Percentiles rank a stretch among this genome's conserved stretches.
phyloP scores from a whole-genome alignment of 2,113 vertebrate genomes.

The Boulengeromyrus knoepffleri region DNA sequence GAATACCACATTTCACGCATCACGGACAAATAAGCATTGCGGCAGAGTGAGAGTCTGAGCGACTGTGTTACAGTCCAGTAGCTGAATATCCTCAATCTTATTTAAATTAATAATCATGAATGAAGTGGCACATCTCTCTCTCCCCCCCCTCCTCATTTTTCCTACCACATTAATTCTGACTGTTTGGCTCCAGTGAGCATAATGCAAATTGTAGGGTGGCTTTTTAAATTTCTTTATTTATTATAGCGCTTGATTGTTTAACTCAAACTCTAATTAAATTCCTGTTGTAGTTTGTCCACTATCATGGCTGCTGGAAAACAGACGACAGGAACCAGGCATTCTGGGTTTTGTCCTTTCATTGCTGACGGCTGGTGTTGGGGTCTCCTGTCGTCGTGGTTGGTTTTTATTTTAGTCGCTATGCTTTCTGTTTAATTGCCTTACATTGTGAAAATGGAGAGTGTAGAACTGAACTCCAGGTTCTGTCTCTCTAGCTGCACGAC shows the following conservation, averaged over 20 bases:
- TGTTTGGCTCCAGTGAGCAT: not conserved
- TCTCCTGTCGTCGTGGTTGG: not conserved
- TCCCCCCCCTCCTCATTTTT: not conserved
- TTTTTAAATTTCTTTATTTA: not conserved
- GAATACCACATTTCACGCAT: conserved; percentile 3
- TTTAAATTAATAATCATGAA: conserved; percentile 8
- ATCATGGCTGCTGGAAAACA: not conserved
- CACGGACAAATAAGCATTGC: not conserved
- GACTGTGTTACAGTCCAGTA: not conserved
- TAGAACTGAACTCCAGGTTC: not conserved
- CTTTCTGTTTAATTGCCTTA: not conserved
- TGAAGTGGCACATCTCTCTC: not conserved
- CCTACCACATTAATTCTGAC: not conserved
- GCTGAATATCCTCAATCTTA: not conserved
- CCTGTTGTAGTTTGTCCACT: not conserved
- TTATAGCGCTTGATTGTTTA: not conserved
- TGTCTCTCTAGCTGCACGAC: not conserved
- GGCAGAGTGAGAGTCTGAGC: not conserved
- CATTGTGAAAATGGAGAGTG: not conserved
- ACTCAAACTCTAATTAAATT: not conserved
- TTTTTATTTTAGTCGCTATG: not conserved
- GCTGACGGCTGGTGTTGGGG: too few species aligned
- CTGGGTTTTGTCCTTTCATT: not conserved
- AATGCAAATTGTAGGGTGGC: not conserved
- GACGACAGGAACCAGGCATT: not conserved